These are phyloP conservation scores for Pegoplata infirma DNA, from an alignment of 2,888 invertebrate genomes.

Conservation along the genomic window DNA sequence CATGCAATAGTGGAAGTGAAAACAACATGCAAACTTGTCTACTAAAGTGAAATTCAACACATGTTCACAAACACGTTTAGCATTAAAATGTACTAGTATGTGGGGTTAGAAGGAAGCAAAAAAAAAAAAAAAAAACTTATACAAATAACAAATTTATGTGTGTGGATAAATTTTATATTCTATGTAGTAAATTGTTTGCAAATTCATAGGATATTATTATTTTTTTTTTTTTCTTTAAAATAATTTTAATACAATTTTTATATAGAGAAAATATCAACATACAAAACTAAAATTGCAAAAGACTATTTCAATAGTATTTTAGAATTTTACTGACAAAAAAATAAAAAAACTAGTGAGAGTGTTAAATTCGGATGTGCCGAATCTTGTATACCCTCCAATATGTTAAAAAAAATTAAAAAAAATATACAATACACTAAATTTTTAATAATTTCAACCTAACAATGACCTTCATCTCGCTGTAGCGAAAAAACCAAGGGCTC, in stretches of 20 bases:
- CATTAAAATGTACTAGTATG: too few relatives aligned
- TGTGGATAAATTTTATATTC: background rate
- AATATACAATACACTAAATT: too few relatives aligned
- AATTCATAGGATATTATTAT: slow-evolving; percentile 28
- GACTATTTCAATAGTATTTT: slow-evolving; percentile 24
- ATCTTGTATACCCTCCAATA: too few relatives aligned
- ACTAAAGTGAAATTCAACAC: slow-evolving; percentile 1
- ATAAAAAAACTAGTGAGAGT: too few relatives aligned
- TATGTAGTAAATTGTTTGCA: slow-evolving; percentile 23
- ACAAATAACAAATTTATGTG: background rate
- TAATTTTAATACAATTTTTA: background rate
- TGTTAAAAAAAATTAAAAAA: too few relatives aligned
- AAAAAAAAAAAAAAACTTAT: background rate
- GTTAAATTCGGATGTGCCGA: too few relatives aligned
- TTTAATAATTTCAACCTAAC: too few relatives aligned
- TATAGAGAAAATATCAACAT: slow-evolving; percentile 14
- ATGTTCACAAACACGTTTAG: background rate
- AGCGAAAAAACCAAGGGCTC: too few relatives aligned
- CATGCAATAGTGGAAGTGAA: slow-evolving; percentile 14
- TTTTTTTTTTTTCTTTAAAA: background rate
- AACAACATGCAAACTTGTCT: slow-evolving; percentile 13
- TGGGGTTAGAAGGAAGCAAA: too few relatives aligned
- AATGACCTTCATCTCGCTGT: too few relatives aligned
- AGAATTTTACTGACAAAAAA: slow-evolving; percentile 13
- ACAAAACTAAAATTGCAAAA: background rate